Evolutionary conservation across 2,797 vertebrate species (phyloP).

Genomic region (Microchirus variegatus): DNA sequence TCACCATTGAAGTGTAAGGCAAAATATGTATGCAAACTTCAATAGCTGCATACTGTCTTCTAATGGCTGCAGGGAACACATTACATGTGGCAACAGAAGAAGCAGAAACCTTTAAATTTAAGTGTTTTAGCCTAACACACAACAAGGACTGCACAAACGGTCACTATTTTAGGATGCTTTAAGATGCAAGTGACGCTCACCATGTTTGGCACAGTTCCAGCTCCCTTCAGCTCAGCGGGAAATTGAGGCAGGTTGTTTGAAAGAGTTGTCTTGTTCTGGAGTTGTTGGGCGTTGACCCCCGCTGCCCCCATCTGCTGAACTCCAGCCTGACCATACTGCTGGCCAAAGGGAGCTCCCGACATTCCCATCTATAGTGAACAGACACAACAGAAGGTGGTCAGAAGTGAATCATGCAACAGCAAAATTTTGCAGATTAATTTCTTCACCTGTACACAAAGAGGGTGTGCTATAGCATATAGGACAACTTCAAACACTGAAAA

Average conservation of each 20-base stretch:
- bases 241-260: conserved; percentile 91
- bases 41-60: neutral
- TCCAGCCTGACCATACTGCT: conserved; percentile 89
- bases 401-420: conserved; percentile 3
- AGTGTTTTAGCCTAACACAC: no score
- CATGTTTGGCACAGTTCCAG: conserved; percentile 92
- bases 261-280: conserved; percentile 89
- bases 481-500: neutral
- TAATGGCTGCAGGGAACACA: neutral
- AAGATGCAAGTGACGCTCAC: conserved; percentile 76
- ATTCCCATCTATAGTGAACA: conserved; percentile 87
- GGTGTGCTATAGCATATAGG: neutral
- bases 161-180: conserved; percentile 25
- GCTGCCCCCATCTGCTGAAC: conserved; percentile 91
- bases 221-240: conserved; percentile 89
- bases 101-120: neutral
- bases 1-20: neutral
- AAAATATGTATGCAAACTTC: neutral
- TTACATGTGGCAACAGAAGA: neutral
- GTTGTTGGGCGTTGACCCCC: conserved; percentile 86
- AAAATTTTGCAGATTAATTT: conserved; percentile 5
- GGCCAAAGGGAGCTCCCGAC: conserved; percentile 88
- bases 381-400: conserved; percentile 29
- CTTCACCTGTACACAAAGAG: neutral
- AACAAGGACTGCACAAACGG: neutral